phyloP scores from a whole-genome alignment of 2,888 invertebrate genomes.

The Rhimphoctona megacephalus region DNA sequence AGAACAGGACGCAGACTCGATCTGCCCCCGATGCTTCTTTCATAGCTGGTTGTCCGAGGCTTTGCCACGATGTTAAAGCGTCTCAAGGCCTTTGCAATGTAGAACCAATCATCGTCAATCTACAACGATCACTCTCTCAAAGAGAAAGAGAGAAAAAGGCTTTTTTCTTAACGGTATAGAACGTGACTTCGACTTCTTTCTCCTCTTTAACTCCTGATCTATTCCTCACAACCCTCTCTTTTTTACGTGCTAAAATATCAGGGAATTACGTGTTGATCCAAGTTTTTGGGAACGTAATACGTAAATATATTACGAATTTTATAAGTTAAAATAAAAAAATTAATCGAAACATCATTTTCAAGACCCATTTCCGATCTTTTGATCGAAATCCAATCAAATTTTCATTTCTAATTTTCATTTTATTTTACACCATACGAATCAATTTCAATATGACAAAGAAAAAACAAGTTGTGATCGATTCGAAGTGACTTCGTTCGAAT shows the following conservation, averaged over 20 bases:
- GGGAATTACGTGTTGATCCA: neutral
- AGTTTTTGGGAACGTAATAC: no score
- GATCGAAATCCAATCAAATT: no score
- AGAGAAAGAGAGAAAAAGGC: slow-evolving; percentile 16
- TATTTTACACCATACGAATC: neutral
- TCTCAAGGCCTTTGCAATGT: slow-evolving; percentile 82
- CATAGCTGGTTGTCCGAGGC: slow-evolving; percentile 13
- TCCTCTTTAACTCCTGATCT: neutral
- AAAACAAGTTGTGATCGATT: neutral
- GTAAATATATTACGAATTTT: no score
- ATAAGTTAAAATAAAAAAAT: no score
- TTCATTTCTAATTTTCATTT: neutral
- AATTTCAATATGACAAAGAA: no score
- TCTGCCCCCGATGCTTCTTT: slow-evolving; percentile 29
- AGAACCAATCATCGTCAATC: slow-evolving; percentile 81
- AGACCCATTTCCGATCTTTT: no score
- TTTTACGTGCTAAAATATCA: neutral
- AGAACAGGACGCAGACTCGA: slow-evolving; percentile 47
- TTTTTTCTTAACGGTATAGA: slow-evolving; percentile 11
- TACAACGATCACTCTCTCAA: slow-evolving; percentile 72
- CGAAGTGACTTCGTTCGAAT: neutral
- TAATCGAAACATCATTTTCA: no score
- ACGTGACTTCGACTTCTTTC: slow-evolving; percentile 12
- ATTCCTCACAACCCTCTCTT: neutral
- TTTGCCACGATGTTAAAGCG: slow-evolving; percentile 58